Conservation (phyloP, 2,113 vertebrate species). For the Actinemys pallida region DNA sequence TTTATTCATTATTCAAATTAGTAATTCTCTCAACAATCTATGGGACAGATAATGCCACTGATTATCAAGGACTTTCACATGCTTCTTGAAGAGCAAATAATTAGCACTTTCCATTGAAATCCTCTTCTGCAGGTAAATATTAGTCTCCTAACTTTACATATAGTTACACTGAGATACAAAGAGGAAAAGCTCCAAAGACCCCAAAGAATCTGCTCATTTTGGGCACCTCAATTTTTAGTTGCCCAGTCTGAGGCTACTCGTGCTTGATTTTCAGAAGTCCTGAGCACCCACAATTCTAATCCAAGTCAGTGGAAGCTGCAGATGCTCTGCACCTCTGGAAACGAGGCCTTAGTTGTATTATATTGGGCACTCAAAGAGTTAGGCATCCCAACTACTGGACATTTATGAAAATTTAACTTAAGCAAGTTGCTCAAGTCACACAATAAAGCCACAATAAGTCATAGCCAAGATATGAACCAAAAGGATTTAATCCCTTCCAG, state of each 20-base stretch:
- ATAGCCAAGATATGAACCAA: background rate
- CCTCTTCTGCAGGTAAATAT: background rate
- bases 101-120: background rate
- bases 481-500: background rate
- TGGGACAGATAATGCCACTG: background rate
- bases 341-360: fast-evolving
- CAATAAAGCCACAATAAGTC: background rate
- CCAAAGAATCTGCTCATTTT: background rate
- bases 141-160: background rate
- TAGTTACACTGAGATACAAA: background rate
- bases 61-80: background rate
- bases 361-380: background rate
- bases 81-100: background rate
- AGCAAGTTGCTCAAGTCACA: background rate
- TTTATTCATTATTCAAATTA: background rate
- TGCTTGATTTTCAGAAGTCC: background rate
- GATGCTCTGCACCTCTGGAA: background rate
- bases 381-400: background rate
- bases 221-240: background rate
- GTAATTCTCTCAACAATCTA: background rate
- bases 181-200: background rate
- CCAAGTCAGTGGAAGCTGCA: background rate
- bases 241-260: fast-evolving
- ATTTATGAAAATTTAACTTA: background rate
- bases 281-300: background rate